These are phyloP conservation scores for Diorhabda carinulata DNA, from an alignment of 1,140 invertebrate genomes.

Conservation along the genomic window DNA sequence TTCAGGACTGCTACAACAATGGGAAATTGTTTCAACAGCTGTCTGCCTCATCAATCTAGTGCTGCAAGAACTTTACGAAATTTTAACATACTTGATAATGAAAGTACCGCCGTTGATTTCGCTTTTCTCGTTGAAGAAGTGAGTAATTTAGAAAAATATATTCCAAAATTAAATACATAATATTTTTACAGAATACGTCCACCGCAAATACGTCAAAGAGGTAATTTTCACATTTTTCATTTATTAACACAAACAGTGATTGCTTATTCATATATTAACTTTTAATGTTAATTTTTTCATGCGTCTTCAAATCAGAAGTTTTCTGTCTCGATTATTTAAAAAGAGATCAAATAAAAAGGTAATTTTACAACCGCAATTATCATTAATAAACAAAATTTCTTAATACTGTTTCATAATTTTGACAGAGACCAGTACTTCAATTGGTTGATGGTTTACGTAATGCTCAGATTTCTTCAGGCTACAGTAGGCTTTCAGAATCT, in stretches of 20 bases:
- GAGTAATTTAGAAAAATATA: constrained; percentile 10
- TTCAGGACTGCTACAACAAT: constrained; percentile 46
- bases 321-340: constrained; percentile 17
- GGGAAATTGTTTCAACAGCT: constrained; percentile 54
- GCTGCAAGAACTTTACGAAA: constrained; percentile 24
- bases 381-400: constrained; percentile 4
- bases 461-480: constrained; percentile 46
- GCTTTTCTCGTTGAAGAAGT: constrained; percentile 42
- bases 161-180: background rate
- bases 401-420: background rate
- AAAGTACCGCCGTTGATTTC: constrained; percentile 37
- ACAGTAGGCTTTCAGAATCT: constrained; percentile 48
- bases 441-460: constrained; percentile 51
- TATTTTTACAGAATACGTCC: constrained; percentile 7
- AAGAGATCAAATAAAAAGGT: constrained; percentile 25
- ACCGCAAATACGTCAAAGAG: constrained; percentile 15
- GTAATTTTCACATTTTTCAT: background rate
- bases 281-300: constrained; percentile 15
- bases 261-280: background rate
- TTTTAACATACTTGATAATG: constrained; percentile 32
- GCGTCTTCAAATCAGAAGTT: constrained; percentile 12
- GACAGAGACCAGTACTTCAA: constrained; percentile 44
- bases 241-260: background rate
- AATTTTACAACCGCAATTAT: constrained; percentile 4
- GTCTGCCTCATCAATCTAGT: constrained; percentile 45